Evolutionary conservation across 2,888 invertebrate species (phyloP), one percentile per base, ranked within the genome.

Genomic region (Blastobasis lacticolella): DNA sequence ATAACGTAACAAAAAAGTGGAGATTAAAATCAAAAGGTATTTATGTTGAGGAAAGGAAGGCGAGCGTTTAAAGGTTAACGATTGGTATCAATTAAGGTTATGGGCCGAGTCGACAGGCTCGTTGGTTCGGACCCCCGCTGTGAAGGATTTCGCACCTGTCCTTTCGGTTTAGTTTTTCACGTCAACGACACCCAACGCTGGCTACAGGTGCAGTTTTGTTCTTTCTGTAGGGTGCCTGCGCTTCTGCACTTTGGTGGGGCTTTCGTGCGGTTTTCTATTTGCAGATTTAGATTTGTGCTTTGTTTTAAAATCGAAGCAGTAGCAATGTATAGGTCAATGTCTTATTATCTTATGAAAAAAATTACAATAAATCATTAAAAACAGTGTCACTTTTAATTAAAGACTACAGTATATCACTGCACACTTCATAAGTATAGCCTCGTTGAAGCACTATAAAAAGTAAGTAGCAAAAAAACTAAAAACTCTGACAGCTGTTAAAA

Each of bases 51-150:
- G 87, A 78, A 81, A 80, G 80, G 75, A 72, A 76, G 78, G 75
- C 72, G 77, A 72, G 77, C 80, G 79, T 78, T 82, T 85, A 82
- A 85, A 84, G 87, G 80, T 83, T 84, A 86, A 85, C 87, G 87
- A 88, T 87, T 81, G 77, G 87, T 86, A 88, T 88, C 88, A 87
- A 88, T 87, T 88, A 87, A 81, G 83, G 86, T 86, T 86, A 84
- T 84, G 80, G 84, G 81, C 74, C 69, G 78, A 80, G 71, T 72
- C 75, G 81, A 76, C 75, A 71, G 71, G 66, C 61, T 69, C 64
- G 73, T 73, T 64, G 70, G 62, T 59, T 42, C 63, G 73, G 7
- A 84, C 84, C 87, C 88, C 83, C 71, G 78, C 68, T 85, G 56
- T 81, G 58, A 62, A 78, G 75, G 84, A 86, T 87, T 84, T 88